Percentiles rank a stretch among this genome's conserved stretches.
Conservation (phyloP, 1,140 invertebrate genomes). For the Panulirus ornatus region DNA sequence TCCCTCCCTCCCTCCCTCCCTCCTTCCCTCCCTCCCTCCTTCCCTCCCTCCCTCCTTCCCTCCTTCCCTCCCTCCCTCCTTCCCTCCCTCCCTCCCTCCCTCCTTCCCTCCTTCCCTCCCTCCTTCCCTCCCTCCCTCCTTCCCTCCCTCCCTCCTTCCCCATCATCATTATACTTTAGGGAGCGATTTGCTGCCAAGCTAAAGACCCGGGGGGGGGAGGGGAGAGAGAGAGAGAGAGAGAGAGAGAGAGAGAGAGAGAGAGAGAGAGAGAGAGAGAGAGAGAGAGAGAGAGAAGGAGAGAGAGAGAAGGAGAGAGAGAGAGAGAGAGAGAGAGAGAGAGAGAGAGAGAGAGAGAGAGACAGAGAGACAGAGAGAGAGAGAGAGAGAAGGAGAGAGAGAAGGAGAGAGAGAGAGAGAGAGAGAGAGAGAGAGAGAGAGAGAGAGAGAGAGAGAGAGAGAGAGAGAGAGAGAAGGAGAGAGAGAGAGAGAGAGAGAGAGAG, state of each 20-base stretch:
- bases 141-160: no score
- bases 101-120: no score
- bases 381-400: neutral
- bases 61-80: no score
- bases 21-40: neutral
- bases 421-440: neutral
- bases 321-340: neutral
- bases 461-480: neutral
- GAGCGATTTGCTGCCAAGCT: no score
- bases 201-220: neutral
- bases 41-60: neutral
- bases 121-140: no score
- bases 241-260: neutral
- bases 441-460: neutral
- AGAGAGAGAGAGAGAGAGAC: neutral
- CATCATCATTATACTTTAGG: no score
- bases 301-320: neutral
- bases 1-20: neutral
- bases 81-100: no score
- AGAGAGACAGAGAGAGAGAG: slow-evolving; percentile 16
- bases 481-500: no score
- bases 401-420: no score
- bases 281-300: neutral
- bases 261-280: neutral
- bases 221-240: neutral